Evolutionary conservation across 2,797 vertebrate genomes (phyloP), one percentile per base, ranked within the genome.

Genomic region (Argentina silus): DNA sequence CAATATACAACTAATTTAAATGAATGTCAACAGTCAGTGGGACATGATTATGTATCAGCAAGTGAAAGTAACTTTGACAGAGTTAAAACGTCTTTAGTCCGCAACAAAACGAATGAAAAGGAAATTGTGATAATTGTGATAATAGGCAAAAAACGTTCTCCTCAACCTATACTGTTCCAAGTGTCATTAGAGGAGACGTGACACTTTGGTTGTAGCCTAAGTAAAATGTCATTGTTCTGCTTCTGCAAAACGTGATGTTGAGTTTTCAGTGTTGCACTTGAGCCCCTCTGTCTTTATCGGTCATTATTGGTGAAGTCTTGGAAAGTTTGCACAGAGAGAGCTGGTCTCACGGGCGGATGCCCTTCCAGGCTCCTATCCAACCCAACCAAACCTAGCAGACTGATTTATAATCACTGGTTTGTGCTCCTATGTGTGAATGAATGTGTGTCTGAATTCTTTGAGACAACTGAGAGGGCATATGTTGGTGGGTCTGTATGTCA

Each of bases 361-460:
- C 51, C 43, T 44, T 62, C 53, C 19, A 42, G 19, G 62, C 55
- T 36, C 53, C 67, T 64, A 11, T 65, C 67, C 60, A 78, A 56
- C 47, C 59, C 36, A 73, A 74, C 71, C 44, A 70, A 69, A 73
- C 70, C 59, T 43, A 61, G 43, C 57, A 55, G 55, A 3, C n/a
- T 62, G n/a, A 59, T 73, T 72, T 64, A 36, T 42, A 47, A 67
- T 11, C 3, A 59, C 56, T 21, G 23, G 56, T 19, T 21, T 19
- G 10, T 57, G 19, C 21, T 19, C 21, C 8, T 11, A 3, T 48
- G 47, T 10, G 9, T 48, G 47, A 3, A 9, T 23, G 17, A 10
- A 3, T 59, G 19, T 12, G 17, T 27, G 3, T 9, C 56, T 59
- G 56, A 3, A 53, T 21, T 59, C 27, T 36, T 36, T 36, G 27